A percentile compares a stretch with the other conserved stretches of the same genome.
Conservation (phyloP, 2,888 invertebrate species). For the Cosmia trapezina region DNA sequence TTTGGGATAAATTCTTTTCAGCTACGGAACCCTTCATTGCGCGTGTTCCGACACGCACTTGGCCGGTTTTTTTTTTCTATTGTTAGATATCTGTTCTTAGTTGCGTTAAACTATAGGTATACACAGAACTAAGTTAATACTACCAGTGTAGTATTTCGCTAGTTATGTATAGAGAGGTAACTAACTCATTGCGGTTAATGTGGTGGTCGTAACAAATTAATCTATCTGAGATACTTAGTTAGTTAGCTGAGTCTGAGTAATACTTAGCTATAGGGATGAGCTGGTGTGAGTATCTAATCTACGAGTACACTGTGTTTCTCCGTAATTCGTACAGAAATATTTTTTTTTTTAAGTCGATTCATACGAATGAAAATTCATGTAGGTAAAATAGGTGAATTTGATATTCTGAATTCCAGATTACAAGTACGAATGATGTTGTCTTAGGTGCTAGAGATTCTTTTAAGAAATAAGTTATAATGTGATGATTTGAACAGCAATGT, state of each 20-base stretch:
- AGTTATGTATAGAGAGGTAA: slow-evolving; percentile 35
- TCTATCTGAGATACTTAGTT: slow-evolving; percentile 46
- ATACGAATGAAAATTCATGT: too few relatives aligned
- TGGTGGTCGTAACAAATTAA: slow-evolving; percentile 55
- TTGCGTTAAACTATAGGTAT: too few relatives aligned
- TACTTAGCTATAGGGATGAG: neutral
- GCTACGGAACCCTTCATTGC: too few relatives aligned
- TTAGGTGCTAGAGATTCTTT: too few relatives aligned
- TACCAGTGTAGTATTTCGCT: neutral
- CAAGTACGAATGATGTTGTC: too few relatives aligned
- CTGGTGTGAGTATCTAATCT: neutral
- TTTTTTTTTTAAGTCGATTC: too few relatives aligned
- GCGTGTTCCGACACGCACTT: too few relatives aligned
- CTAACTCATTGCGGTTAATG: slow-evolving; percentile 55
- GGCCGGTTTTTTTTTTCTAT: neutral
- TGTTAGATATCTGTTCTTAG: neutral
- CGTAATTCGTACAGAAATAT: neutral
- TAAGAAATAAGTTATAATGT: too few relatives aligned
- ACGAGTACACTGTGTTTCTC: neutral
- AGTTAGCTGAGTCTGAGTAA: slow-evolving; percentile 10
- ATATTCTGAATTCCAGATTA: too few relatives aligned
- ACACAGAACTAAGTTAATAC: neutral
- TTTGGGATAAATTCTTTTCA: too few relatives aligned
- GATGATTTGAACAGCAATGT: too few relatives aligned
- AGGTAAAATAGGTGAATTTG: too few relatives aligned